phyloP scores from a whole-genome alignment of 2,113 vertebrate genomes.

The Ascaphus truei region DNA sequence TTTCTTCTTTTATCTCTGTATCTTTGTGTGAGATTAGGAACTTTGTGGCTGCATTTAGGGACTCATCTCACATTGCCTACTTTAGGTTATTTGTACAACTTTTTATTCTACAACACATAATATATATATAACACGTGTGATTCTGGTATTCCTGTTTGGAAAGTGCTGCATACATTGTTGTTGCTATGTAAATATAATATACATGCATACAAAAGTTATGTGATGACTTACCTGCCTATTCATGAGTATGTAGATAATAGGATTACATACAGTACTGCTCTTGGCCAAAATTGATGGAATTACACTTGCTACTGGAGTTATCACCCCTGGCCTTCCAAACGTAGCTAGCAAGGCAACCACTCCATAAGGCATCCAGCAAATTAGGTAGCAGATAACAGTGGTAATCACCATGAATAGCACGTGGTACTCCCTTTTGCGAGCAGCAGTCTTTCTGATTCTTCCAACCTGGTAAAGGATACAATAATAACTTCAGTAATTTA shows the following conservation, averaged over 20 bases:
- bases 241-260: slow-evolving; percentile 81
- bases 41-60: no score
- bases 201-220: no score
- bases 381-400: slow-evolving; percentile 67
- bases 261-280: slow-evolving; percentile 81
- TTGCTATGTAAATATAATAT: no score
- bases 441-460: slow-evolving; percentile 67
- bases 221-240: slow-evolving; percentile 69
- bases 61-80: no score
- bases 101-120: no score
- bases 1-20: no score
- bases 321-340: slow-evolving; percentile 65
- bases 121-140: no score
- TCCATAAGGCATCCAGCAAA: slow-evolving; percentile 79
- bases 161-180: no score
- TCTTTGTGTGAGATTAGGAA: no score
- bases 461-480: slow-evolving; percentile 58
- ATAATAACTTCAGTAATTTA: no score
- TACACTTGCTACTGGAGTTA: slow-evolving; percentile 69
- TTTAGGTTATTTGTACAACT: no score
- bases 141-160: no score
- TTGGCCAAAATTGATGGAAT: slow-evolving; percentile 77
- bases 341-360: slow-evolving; percentile 74
- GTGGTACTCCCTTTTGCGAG: slow-evolving; percentile 69
- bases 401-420: slow-evolving; percentile 77